Evolutionary conservation across 2,113 vertebrate genomes (phyloP), one percentile per base, ranked within the genome.

Genomic region (Varanus komodoensis): DNA sequence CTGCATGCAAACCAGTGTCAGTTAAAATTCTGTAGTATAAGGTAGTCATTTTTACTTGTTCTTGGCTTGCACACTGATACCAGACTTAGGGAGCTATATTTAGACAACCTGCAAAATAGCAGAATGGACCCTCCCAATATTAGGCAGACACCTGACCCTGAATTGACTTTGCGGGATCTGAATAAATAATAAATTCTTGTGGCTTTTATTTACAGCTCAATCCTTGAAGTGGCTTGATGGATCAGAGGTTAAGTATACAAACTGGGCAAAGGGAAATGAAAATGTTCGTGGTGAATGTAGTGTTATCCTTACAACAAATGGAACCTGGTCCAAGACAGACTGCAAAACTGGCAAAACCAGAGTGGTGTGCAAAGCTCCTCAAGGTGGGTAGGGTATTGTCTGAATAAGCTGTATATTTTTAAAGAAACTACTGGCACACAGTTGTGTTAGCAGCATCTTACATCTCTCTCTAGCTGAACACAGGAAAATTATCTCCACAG

Each of bases 311-410:
- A 95, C 98, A 17, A 95, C 94, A 86, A 97, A 93, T 79, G 99
- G 98, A 91, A 92, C 29, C 2, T 99, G 99, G 99, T 97, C 91
- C 54, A 94, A 94, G 87, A 97, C 97, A 69, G 96, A 95, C 93
- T 99, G 99, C 93, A 83, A 89, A 1, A 77, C 2, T 1, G 98
- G 97, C 86, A 91, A 86, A 84, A 98, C 98, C 89, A 98, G 99
- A 87, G 97, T 98, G n/a, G 97, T 99, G 94, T 99, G 99, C 96
- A 98, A 98, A 97, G 96, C 96, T 27, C 95, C 97, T 91, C 92
- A 97, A 90, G 93, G 99, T 99, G 97, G 27, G 97, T 97, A 91
- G 84, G 21, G 23, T 71, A 6, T 93, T 3, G 81, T 89, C 69
- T 94, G 80, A 87, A n/a, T 6, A 38, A 38, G 92, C 19, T 84